Conservation (phyloP, 1,140 invertebrate species). For the Drosophila lowei region DNA sequence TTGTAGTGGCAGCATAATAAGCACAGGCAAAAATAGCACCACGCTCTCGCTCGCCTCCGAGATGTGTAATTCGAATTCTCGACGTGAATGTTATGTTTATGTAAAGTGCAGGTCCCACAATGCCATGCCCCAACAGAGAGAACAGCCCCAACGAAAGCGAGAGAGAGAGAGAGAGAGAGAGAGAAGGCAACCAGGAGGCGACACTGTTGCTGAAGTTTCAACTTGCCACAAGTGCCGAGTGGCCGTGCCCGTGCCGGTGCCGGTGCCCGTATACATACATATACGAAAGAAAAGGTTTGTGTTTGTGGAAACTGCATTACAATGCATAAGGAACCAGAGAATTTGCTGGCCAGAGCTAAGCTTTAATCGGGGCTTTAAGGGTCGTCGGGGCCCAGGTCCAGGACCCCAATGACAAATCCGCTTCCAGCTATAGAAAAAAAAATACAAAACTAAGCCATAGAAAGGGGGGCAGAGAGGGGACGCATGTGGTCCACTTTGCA, state of each 20-base stretch:
- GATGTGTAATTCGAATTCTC: conserved; percentile 77
- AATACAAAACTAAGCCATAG: conserved; percentile 4
- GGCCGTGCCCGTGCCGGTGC: conserved; percentile 5
- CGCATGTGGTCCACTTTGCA: conserved; percentile 23
- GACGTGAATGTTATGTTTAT: conserved; percentile 81
- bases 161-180: not conserved
- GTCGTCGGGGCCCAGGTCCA: not conserved
- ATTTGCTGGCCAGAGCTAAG: conserved; percentile 1
- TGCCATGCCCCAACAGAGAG: conserved; percentile 19
- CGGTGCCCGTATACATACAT: no score
- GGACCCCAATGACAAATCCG: not conserved
- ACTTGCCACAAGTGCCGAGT: conserved; percentile 50
- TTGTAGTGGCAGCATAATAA: conserved; percentile 73
- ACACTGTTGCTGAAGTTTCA: conserved; percentile 60
- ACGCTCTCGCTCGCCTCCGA: conserved; percentile 48
- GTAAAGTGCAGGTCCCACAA: conserved; percentile 75
- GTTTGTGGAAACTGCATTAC: conserved; percentile 22
- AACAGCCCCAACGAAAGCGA: not conserved
- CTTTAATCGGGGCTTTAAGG: conserved; percentile 62
- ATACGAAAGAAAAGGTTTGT: not conserved
- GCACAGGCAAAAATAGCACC: conserved; percentile 63
- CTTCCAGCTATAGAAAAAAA: not conserved
- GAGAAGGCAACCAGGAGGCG: not conserved
- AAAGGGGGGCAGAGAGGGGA: conserved; percentile 1
- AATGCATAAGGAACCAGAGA: not conserved